These are phyloP conservation scores for Thaumatotibia leucotreta DNA, from an alignment of 1,140 invertebrate species.

Conservation along the genomic window DNA sequence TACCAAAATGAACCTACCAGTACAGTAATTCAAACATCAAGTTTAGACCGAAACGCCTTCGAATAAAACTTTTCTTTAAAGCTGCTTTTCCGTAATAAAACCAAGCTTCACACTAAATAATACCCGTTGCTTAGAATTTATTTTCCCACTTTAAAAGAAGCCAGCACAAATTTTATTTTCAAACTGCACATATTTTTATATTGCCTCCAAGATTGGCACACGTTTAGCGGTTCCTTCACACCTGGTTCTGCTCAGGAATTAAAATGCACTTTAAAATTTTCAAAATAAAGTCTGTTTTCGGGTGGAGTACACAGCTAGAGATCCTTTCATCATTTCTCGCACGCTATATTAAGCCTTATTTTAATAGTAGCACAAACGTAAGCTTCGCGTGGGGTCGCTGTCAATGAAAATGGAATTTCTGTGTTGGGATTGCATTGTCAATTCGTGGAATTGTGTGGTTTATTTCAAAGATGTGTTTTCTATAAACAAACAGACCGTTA, in stretches of 20 bases:
- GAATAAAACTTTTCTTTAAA: too few relatives aligned
- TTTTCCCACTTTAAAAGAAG: background rate
- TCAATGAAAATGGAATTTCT: slow-evolving; percentile 13
- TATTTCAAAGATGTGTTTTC: slow-evolving; percentile 12
- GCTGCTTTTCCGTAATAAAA: background rate
- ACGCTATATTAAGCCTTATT: background rate
- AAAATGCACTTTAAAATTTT: background rate
- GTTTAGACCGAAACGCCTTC: too few relatives aligned
- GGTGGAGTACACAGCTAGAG: background rate
- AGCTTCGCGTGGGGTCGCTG: background rate
- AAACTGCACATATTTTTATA: background rate
- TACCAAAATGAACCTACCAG: too few relatives aligned
- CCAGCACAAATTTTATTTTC: background rate
- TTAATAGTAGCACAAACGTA: background rate
- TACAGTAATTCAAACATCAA: too few relatives aligned
- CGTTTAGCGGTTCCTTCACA: background rate
- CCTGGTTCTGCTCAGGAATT: background rate
- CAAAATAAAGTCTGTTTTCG: background rate
- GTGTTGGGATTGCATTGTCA: slow-evolving; percentile 12
- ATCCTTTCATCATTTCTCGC: background rate
- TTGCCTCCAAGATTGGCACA: background rate
- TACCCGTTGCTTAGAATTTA: background rate
- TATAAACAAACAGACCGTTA: slow-evolving; percentile 7
- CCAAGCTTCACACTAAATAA: background rate
- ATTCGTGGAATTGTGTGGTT: slow-evolving; percentile 11